A percentile compares a stretch with the other conserved stretches of the same genome.
These are phyloP conservation scores for Channa striata DNA, from an alignment of 2,797 vertebrate genomes.

Conservation along the genomic window DNA sequence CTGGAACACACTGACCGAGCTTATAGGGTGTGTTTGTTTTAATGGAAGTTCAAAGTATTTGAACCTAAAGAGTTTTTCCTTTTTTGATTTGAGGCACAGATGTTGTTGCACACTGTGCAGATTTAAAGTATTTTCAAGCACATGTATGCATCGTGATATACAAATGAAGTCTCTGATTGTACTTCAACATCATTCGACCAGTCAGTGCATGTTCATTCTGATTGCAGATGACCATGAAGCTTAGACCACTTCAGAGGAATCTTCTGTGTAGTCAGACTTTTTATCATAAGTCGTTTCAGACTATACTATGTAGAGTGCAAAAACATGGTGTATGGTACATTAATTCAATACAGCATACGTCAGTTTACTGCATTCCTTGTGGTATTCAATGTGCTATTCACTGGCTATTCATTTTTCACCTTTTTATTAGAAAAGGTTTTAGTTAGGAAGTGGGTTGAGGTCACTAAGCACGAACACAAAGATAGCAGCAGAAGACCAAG, in stretches of 20 bases:
- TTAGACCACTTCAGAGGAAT: not conserved
- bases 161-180: no score
- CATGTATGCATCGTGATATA: no score
- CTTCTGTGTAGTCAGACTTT: not conserved
- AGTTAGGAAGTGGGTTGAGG: constrained; percentile 22
- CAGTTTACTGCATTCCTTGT: not conserved
- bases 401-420: not conserved
- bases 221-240: constrained; percentile 2
- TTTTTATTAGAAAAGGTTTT: constrained; percentile 5
- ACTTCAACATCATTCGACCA: constrained; percentile 6
- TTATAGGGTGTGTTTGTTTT: no score
- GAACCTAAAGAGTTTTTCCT: no score
- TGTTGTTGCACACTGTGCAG: no score
- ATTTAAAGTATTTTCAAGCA: no score
- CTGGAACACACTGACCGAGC: not conserved
- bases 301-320: not conserved
- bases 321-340: not conserved
- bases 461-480: constrained; percentile 37
- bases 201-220: constrained; percentile 18
- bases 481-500: constrained; percentile 5
- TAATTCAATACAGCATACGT: not conserved
- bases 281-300: not conserved
- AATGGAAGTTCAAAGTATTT: no score
- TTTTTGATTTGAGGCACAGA: no score
- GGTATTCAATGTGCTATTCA: not conserved